A percentile compares a stretch with the other conserved stretches of the same genome.
Conservation (phyloP, 1,140 invertebrate genomes). For the Adoxophyes honmai region DNA sequence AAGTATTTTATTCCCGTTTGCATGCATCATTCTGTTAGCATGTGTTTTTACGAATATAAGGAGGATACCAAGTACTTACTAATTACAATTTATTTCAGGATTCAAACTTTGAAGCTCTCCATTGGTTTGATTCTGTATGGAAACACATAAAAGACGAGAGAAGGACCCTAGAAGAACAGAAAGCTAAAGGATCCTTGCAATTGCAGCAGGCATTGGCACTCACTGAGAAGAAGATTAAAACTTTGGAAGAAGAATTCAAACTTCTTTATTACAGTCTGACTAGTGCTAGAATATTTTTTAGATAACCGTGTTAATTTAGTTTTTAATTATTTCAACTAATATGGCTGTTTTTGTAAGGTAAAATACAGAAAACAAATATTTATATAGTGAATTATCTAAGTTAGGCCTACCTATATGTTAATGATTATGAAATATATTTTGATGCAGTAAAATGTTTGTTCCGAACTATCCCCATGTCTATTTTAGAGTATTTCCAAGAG, state of each 20-base stretch:
- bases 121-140: slow-evolving; percentile 96
- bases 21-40: too few species aligned
- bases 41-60: too few species aligned
- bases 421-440: too few species aligned
- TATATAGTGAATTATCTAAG: too few species aligned
- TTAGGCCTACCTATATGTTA: too few species aligned
- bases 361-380: too few species aligned
- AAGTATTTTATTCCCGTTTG: slow-evolving; percentile 77
- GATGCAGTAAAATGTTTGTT: too few species aligned
- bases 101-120: slow-evolving; percentile 93
- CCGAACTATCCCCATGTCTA: background rate
- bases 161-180: slow-evolving; percentile 78
- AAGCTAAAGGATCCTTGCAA: slow-evolving; percentile 76
- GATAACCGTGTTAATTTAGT: too few species aligned
- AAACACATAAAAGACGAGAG: slow-evolving; percentile 83
- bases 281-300: slow-evolving; percentile 96
- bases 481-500: slow-evolving; percentile 31
- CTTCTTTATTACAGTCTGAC: slow-evolving; percentile 94
- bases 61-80: too few species aligned
- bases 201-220: slow-evolving; percentile 95
- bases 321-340: too few species aligned
- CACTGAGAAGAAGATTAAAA: slow-evolving; percentile 91
- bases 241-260: slow-evolving; percentile 93
- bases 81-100: slow-evolving; percentile 53
- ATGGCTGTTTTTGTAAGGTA: too few species aligned